Evolutionary conservation across 2,888 invertebrate genomes (phyloP), one percentile per base, ranked within the genome.

Genomic region (Chrysotoxum bicinctum): DNA sequence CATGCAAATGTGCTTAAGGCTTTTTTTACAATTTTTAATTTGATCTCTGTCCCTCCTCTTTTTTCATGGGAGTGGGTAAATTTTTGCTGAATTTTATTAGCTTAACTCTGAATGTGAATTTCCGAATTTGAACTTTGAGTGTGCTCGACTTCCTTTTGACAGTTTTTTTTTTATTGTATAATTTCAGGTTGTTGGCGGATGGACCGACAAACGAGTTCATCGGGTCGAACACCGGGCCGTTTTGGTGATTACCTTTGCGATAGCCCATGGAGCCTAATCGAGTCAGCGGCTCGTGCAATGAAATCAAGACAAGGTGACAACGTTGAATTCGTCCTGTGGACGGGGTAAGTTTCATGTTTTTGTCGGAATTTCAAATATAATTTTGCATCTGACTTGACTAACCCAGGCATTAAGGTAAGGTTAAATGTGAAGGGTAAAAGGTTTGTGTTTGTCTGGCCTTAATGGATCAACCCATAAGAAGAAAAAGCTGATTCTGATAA

Each of bases 241-340:
- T 96, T 94, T 91, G 96, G 96, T 58, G 95, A 96, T 93, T 96
- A 96, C 93, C 94, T 94, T 87, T 98, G 98, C 92, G 98, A 98
- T 93, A 96, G 98, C 89, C 97, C 98, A 7, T 96, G 97, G 94
- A 94, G 95, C 90, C 94, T 98, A 89, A 96, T 98, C 89, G 96
- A 96, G 91, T 97, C 97, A 48, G 97, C 98, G 8, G 96, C 97
- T 77, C 94, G 94, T 90, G 96, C 96, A 88, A 98, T 98, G 98
- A 95, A 95, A 92, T 94, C 95, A 70, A 94, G 96, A 80, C 96
- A 96, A 90, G 95, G 96, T 58, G 96, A 97, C 92, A 97, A 96
- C 91, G 96, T 98, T 82, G 98, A 98, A 92, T 98, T 98, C 91
- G 97, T 98, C 23, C 93, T 98, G 26, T 98, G 98, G 98, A 98